phyloP scores from a whole-genome alignment of 2,797 vertebrate genomes.

The Sebastes diploproa region DNA sequence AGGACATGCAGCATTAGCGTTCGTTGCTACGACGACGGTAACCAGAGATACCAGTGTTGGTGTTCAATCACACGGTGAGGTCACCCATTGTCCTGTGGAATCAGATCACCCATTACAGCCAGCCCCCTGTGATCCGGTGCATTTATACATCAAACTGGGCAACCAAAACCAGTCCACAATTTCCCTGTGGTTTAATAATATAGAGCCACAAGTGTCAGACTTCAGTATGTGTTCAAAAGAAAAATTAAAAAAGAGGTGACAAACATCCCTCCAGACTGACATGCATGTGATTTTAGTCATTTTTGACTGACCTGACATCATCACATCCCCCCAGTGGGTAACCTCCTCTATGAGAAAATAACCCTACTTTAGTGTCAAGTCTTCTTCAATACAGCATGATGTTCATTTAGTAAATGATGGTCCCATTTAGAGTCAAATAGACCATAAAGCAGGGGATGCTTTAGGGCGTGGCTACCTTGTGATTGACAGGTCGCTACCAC shows the following conservation, averaged over 20 bases:
- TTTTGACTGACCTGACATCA: neutral
- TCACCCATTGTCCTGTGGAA: slow-evolving; percentile 61
- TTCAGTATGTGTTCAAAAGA: neutral
- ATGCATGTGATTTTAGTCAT: neutral
- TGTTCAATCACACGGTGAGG: slow-evolving; percentile 67
- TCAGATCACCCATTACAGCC: slow-evolving; percentile 59
- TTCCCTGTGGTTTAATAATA: neutral
- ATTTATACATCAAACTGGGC: slow-evolving; percentile 11
- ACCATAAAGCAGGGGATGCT: no score
- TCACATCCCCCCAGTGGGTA: fast-evolving
- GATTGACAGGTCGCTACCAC: no score
- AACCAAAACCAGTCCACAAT: neutral
- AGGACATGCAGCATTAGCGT: slow-evolving; percentile 61
- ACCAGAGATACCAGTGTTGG: slow-evolving; percentile 65
- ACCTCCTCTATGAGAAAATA: no score
- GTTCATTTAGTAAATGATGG: no score
- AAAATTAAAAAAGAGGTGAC: neutral
- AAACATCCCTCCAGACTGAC: neutral
- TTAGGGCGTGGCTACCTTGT: no score
- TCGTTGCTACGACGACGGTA: slow-evolving; percentile 68
- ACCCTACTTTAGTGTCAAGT: no score
- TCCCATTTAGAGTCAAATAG: no score
- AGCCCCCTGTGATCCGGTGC: slow-evolving; percentile 9
- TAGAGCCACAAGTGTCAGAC: neutral
- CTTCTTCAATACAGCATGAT: no score